Percentiles rank a stretch among this genome's conserved stretches.
Evolutionary conservation across 2,113 vertebrate species (phyloP).

Genomic region (Dunckerocampus dactyliophorus): DNA sequence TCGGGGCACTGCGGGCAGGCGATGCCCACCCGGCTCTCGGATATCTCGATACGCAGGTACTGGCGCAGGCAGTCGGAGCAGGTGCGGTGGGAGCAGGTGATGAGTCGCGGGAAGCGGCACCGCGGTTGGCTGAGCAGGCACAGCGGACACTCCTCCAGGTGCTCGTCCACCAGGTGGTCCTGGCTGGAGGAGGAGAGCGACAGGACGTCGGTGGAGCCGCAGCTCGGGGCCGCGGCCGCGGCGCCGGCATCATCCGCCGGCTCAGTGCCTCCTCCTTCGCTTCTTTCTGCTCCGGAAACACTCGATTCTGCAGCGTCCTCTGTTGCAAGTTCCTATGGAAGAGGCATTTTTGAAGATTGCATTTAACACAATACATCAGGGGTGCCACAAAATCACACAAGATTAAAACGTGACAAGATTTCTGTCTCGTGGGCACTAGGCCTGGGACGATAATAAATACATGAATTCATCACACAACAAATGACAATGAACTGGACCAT

Average conservation of each 20-base stretch:
- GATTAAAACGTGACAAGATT: no score
- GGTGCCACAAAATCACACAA: no score
- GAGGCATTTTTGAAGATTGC: neutral
- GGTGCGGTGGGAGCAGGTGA: conserved; percentile 74
- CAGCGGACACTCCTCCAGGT: conserved; percentile 82
- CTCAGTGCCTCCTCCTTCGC: conserved; percentile 41
- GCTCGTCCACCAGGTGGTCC: conserved; percentile 72
- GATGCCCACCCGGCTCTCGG: conserved; percentile 77
- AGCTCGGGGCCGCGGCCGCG: conserved; percentile 36
- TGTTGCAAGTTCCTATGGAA: conserved; percentile 24
- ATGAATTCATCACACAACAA: no score
- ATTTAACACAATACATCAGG: neutral
- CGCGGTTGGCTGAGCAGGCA: conserved; percentile 82
- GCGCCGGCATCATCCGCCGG: conserved; percentile 19
- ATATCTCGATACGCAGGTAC: conserved; percentile 77
- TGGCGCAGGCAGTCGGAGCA: conserved; percentile 77
- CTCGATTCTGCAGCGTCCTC: conserved; percentile 48
- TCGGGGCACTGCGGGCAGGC: conserved; percentile 81
- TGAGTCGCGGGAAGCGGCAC: conserved; percentile 73
- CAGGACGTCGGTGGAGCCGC: conserved; percentile 63
- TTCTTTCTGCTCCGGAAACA: conserved; percentile 55
- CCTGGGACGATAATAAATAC: no score
- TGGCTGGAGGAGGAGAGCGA: conserved; percentile 73
- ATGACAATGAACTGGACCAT: no score
- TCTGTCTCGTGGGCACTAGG: no score